A percentile compares a stretch with the other conserved stretches of the same genome.
phyloP scores from a whole-genome alignment of 2,888 invertebrate genomes.

The Diabrotica balteata region DNA sequence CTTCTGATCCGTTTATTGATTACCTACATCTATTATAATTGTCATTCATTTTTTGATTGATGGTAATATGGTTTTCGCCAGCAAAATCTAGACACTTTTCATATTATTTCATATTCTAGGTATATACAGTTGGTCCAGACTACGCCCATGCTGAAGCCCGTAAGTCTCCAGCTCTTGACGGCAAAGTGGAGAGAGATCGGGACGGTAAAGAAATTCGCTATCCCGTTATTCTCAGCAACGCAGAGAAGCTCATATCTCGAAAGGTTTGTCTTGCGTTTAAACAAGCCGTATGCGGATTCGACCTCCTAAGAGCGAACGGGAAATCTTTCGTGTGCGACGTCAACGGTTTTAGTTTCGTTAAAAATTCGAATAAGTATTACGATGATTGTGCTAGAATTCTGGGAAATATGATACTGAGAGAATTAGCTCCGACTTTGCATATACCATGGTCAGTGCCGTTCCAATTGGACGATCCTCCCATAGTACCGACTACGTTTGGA shows the following conservation, averaged over 20 bases:
- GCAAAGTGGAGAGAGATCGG: constrained; percentile 97
- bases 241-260: constrained; percentile 96
- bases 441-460: constrained; percentile 98
- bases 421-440: constrained; percentile 92
- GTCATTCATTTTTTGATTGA: not conserved
- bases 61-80: not conserved
- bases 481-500: constrained; percentile 98
- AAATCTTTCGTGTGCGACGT: constrained; percentile 99
- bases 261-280: constrained; percentile 96
- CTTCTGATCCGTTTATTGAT: no score
- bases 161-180: constrained; percentile 97
- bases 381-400: constrained; percentile 98
- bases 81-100: no score
- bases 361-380: constrained; percentile 99
- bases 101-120: constrained; percentile 63
- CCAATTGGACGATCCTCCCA: constrained; percentile 97
- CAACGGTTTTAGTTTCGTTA: constrained; percentile 99
- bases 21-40: no score
- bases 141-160: constrained; percentile 99
- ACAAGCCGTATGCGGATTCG: constrained; percentile 99
- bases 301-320: constrained; percentile 95
- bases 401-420: constrained; percentile 96
- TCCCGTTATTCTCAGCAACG: constrained; percentile 96
- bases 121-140: constrained; percentile 99
- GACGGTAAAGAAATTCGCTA: constrained; percentile 99